phyloP scores from a whole-genome alignment of 2,797 vertebrate species.

The Ciconia nigra region DNA sequence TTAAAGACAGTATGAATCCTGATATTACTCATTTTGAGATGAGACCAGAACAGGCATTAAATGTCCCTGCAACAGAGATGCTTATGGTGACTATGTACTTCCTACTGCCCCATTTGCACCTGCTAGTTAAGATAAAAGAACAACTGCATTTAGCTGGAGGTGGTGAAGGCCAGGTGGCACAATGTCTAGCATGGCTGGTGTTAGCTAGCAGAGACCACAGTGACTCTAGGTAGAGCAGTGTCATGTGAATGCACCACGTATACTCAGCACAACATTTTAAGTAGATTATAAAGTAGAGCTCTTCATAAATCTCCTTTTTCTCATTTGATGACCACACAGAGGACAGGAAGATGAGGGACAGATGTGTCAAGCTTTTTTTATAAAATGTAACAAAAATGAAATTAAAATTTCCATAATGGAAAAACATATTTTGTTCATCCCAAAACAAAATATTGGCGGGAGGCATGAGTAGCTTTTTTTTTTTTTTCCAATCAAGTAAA shows the following conservation, averaged over 20 bases:
- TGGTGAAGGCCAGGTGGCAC: background rate
- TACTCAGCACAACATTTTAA: background rate
- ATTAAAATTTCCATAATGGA: background rate
- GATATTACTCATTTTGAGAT: background rate
- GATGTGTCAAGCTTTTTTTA: background rate
- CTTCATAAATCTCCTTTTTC: background rate
- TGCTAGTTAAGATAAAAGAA: background rate
- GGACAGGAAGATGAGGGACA: background rate
- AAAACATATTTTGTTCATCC: background rate
- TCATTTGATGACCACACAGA: background rate
- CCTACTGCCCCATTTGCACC: background rate
- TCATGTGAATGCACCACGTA: no score
- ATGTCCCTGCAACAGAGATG: background rate
- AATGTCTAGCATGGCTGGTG: background rate
- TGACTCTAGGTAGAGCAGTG: background rate
- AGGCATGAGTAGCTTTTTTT: background rate
- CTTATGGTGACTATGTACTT: background rate
- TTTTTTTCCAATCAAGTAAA: background rate
- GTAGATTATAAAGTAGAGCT: background rate
- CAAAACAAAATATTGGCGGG: background rate
- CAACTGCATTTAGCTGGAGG: background rate
- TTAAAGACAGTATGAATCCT: background rate
- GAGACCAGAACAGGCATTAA: background rate
- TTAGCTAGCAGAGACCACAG: background rate
- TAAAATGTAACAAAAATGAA: background rate